Conservation (phyloP, 2,888 invertebrate genomes). For the Plagodis pulveraria region DNA sequence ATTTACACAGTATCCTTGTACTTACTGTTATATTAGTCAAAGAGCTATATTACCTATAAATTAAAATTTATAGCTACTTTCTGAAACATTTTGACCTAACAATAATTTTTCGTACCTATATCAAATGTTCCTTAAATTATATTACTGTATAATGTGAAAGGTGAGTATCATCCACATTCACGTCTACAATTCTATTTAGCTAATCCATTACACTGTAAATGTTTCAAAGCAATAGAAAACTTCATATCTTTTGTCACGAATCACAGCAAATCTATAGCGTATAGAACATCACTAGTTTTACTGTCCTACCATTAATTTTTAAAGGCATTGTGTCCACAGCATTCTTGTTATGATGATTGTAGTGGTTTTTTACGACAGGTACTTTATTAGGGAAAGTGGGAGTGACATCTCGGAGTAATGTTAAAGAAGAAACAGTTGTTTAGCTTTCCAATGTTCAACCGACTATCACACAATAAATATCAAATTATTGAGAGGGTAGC, state of each 20-base stretch:
- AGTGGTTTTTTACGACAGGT: slow-evolving; percentile 77
- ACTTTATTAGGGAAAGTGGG: slow-evolving; percentile 77
- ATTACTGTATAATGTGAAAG: too few species aligned
- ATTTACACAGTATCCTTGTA: too few species aligned
- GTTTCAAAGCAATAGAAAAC: slow-evolving; percentile 13
- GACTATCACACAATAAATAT: too few species aligned
- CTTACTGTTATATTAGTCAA: too few species aligned
- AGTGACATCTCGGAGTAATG: slow-evolving; percentile 60
- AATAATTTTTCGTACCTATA: too few species aligned
- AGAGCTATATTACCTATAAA: too few species aligned
- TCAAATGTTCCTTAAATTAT: too few species aligned
- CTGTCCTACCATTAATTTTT: slow-evolving; percentile 66
- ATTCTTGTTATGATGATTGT: slow-evolving; percentile 79
- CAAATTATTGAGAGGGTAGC: too few species aligned
- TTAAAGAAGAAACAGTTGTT: slow-evolving; percentile 15
- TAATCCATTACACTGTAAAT: slow-evolving; percentile 10
- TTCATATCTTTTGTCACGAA: slow-evolving; percentile 18
- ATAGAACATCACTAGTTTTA: slow-evolving; percentile 31
- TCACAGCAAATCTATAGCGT: slow-evolving; percentile 38
- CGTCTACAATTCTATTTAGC: too few species aligned
- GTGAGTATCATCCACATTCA: too few species aligned
- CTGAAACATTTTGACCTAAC: too few species aligned
- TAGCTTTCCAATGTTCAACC: not conserved
- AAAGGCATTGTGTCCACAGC: slow-evolving; percentile 56
- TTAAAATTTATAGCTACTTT: too few species aligned